Conservation (phyloP, 2,113 vertebrate species). For the Hystrix brachyura region DNA sequence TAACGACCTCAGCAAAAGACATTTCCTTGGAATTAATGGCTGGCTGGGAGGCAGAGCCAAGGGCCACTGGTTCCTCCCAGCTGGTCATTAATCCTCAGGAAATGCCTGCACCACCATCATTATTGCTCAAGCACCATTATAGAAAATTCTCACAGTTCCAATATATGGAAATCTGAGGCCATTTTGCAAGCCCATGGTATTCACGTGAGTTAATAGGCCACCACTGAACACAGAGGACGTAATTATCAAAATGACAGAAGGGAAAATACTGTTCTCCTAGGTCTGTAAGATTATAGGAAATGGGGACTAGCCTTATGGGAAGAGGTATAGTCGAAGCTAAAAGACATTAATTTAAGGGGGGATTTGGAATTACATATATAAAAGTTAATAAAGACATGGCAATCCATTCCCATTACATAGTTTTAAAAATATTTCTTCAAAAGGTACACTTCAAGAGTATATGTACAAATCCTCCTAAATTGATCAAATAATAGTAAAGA, state of each 20-base stretch:
- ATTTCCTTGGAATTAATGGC: constrained; percentile 83
- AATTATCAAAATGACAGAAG: constrained; percentile 87
- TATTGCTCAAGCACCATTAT: constrained; percentile 79
- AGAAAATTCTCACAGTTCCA: constrained; percentile 83
- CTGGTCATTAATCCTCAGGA: constrained; percentile 82
- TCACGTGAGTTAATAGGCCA: constrained; percentile 83
- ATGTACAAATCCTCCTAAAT: constrained; percentile 19
- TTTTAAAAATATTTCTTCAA: constrained; percentile 32
- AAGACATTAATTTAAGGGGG: constrained; percentile 81
- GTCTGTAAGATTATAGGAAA: constrained; percentile 82
- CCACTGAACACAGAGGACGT: constrained; percentile 84
- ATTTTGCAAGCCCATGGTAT: constrained; percentile 70
- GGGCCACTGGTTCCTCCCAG: constrained; percentile 80
- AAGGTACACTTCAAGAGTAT: constrained; percentile 50
- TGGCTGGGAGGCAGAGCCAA: constrained; percentile 80
- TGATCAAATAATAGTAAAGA: constrained; percentile 35
- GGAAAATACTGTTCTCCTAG: constrained; percentile 83
- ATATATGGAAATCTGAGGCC: constrained; percentile 84
- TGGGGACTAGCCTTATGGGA: constrained; percentile 81
- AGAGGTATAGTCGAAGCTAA: constrained; percentile 84
- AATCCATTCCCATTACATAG: constrained; percentile 32
- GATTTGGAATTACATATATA: constrained; percentile 75
- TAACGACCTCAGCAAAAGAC: constrained; percentile 74
- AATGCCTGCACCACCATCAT: constrained; percentile 82
- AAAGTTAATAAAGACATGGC: constrained; percentile 74